Conservation (phyloP, 2,888 invertebrate genomes). For the Allacma fusca region DNA sequence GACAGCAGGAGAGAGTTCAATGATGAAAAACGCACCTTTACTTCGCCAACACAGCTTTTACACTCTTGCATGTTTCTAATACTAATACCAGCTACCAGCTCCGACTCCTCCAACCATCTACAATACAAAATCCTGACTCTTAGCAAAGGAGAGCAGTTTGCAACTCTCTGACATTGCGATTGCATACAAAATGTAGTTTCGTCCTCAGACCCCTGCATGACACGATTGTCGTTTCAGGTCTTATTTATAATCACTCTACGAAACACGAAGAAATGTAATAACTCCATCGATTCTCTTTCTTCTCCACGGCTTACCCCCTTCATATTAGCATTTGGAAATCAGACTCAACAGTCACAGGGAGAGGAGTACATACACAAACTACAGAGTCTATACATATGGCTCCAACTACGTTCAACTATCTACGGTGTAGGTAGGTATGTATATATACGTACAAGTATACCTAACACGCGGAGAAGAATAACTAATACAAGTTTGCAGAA, state of each 20-base stretch:
- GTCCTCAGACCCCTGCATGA: constrained; percentile 43
- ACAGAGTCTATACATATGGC: no score
- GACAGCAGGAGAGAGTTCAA: constrained; percentile 4
- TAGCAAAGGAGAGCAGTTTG: neutral
- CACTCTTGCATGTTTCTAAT: neutral
- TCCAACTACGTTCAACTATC: no score
- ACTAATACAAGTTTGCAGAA: no score
- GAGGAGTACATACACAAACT: neutral
- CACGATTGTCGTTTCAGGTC: constrained; percentile 50
- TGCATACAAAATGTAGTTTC: constrained; percentile 12
- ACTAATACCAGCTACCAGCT: neutral
- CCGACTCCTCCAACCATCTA: neutral
- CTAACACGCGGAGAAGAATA: neutral
- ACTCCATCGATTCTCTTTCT: constrained; percentile 50
- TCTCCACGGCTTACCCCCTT: neutral
- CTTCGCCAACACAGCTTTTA: neutral
- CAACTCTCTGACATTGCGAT: neutral
- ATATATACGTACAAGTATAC: no score
- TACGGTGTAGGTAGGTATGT: no score
- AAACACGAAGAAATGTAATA: constrained; percentile 51
- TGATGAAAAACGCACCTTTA: constrained; percentile 26
- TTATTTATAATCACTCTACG: constrained; percentile 54
- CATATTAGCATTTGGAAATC: constrained; percentile 23
- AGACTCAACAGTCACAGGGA: neutral
- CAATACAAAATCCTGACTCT: neutral